phyloP scores from a whole-genome alignment of 1,140 invertebrate species.

The Hyposmocoma kahamanoa region DNA sequence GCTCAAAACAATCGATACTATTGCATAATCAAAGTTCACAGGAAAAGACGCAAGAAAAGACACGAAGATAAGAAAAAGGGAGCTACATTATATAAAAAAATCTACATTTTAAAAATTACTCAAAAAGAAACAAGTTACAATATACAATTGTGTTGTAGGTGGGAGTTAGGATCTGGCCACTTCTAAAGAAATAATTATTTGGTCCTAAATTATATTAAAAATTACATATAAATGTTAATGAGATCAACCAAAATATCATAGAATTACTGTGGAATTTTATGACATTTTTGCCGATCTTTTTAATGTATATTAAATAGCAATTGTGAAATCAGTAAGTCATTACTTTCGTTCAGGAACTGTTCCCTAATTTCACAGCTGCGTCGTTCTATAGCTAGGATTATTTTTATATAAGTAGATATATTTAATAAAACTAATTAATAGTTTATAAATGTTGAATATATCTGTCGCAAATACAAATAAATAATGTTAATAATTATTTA shows the following conservation, averaged over 20 bases:
- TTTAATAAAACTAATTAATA: too few species aligned
- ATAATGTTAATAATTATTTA: too few species aligned
- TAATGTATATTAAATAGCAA: background rate
- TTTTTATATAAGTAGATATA: too few species aligned
- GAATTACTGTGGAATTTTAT: too few species aligned
- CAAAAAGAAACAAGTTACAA: conserved; percentile 54
- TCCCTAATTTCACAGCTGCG: conserved; percentile 8
- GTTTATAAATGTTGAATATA: too few species aligned
- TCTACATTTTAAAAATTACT: conserved; percentile 44
- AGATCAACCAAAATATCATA: too few species aligned
- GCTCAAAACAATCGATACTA: too few species aligned
- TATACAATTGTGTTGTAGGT: conserved; percentile 68
- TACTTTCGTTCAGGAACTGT: conserved; percentile 4
- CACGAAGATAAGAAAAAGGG: conserved; percentile 2
- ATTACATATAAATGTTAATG: background rate
- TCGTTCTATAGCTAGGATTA: too few species aligned
- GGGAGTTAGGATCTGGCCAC: conserved; percentile 63
- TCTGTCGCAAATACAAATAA: too few species aligned
- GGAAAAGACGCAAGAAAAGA: background rate
- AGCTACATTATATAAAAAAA: conserved; percentile 21
- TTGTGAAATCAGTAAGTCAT: conserved; percentile 11
- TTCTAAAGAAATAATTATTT: conserved; percentile 49
- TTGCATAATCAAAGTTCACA: too few species aligned
- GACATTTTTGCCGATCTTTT: too few species aligned
- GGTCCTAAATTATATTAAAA: conserved; percentile 33